Evolutionary conservation across 92 coral and sea anemone genomes (phyloP).

Genomic region (Diadumene lineata): DNA sequence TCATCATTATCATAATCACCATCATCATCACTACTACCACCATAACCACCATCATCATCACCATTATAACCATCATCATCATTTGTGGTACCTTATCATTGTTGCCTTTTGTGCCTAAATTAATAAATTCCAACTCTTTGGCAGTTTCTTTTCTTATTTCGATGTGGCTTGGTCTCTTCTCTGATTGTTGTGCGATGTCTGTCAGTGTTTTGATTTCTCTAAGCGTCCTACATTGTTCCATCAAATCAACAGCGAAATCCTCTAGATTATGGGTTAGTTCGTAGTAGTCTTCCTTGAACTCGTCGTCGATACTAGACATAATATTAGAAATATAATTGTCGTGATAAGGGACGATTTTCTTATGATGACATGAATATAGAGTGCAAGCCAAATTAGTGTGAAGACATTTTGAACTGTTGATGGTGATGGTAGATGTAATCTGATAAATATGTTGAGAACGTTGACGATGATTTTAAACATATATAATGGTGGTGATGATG

Average conservation of each 20-base stretch:
- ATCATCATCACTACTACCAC: too few relatives aligned
- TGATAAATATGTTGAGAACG: background rate
- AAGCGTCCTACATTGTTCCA: slow-evolving; percentile 70
- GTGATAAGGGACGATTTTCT: background rate
- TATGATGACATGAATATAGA: too few relatives aligned
- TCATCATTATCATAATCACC: too few relatives aligned
- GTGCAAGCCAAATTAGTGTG: too few relatives aligned
- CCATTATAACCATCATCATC: background rate
- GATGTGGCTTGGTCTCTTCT: slow-evolving; percentile 30
- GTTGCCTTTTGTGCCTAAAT: slow-evolving; percentile 53
- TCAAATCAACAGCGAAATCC: slow-evolving; percentile 60
- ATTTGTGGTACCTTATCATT: slow-evolving; percentile 45
- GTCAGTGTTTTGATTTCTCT: slow-evolving; percentile 55
- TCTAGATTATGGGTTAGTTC: slow-evolving; percentile 49
- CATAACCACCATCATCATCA: background rate
- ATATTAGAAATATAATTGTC: background rate
- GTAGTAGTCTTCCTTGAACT: slow-evolving; percentile 48
- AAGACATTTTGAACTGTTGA: too few relatives aligned
- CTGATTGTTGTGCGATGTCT: slow-evolving; percentile 41
- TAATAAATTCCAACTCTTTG: slow-evolving; percentile 47
- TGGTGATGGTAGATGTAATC: too few relatives aligned
- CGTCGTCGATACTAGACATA: slow-evolving; percentile 30
- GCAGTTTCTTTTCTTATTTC: slow-evolving; percentile 29
- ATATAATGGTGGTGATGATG: background rate
- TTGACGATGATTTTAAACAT: background rate